phyloP scores from a whole-genome alignment of 2,888 invertebrate genomes.

The Drosophila paucipuncta region DNA sequence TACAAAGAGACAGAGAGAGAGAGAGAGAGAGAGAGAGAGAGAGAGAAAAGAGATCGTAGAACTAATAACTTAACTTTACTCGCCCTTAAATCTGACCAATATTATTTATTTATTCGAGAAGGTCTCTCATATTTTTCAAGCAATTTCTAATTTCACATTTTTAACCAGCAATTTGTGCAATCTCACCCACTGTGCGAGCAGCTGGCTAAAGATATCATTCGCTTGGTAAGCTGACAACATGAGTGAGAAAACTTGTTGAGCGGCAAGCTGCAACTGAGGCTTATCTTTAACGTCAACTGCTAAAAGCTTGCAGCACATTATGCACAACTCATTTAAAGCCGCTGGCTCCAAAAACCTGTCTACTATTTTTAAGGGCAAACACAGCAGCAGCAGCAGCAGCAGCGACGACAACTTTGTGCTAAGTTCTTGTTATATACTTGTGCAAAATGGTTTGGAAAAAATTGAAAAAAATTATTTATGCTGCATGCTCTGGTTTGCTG shows the following conservation, averaged over 20 bases:
- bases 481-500: conserved; percentile 58
- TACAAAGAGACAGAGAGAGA: not conserved
- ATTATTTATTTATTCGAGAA: not conserved
- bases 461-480: conserved; percentile 78
- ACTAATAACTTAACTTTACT: not conserved
- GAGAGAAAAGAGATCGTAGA: not conserved
- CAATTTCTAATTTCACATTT: not conserved
- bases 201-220: conserved; percentile 37
- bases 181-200: conserved; percentile 33
- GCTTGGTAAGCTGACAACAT: conserved; percentile 62
- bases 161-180: not conserved
- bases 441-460: conserved; percentile 75
- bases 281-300: conserved; percentile 48
- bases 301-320: conserved; percentile 60
- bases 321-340: conserved; percentile 75
- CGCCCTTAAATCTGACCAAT: not conserved
- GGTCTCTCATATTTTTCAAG: not conserved
- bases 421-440: conserved; percentile 52
- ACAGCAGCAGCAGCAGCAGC: not conserved
- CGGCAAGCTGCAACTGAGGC: conserved; percentile 34
- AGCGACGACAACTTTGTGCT: conserved; percentile 68
- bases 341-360: conserved; percentile 49
- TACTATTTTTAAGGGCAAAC: conserved; percentile 23
- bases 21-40: not conserved
- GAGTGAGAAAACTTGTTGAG: conserved; percentile 77